phyloP scores from a whole-genome alignment of 1,140 invertebrate species.

The Calephelis virginiensis region DNA sequence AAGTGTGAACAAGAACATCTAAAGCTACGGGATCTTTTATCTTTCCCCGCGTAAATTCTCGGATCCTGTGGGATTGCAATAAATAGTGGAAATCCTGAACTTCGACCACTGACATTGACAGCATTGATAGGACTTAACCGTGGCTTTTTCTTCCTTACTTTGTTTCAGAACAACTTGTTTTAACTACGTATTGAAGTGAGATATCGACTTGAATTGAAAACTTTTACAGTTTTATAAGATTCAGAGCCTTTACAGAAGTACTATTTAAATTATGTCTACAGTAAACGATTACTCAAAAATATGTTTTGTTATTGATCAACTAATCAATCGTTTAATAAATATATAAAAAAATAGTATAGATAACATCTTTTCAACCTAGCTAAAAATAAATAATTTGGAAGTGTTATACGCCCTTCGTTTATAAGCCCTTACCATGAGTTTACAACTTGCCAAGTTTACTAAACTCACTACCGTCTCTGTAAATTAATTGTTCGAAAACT shows the following conservation, averaged over 20 bases:
- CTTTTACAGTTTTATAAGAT: conserved; percentile 17
- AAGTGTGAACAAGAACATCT: conserved; percentile 29
- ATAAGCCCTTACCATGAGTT: no score
- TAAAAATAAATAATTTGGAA: no score
- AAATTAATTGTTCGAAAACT: no score
- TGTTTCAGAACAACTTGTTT: conserved; percentile 43
- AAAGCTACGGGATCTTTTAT: conserved; percentile 55
- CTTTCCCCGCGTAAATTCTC: conserved; percentile 62
- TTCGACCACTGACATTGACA: conserved; percentile 61
- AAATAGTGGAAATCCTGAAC: conserved; percentile 72
- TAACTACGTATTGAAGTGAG: conserved; percentile 27
- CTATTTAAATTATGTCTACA: no score
- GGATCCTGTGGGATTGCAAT: conserved; percentile 64
- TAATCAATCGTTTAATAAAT: no score
- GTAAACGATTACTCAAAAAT: no score
- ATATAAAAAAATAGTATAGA: no score
- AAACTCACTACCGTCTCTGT: no score
- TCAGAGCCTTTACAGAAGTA: neutral
- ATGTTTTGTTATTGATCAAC: no score
- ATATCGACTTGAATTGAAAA: conserved; percentile 24
- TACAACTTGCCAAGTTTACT: no score
- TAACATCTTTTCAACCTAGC: no score
- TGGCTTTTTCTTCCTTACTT: conserved; percentile 39
- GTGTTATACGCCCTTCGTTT: no score
- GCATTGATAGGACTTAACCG: conserved; percentile 59